Evolutionary conservation across 2,888 invertebrate genomes (phyloP), one percentile per base, ranked within the genome.

Genomic region (Agrochola litura): DNA sequence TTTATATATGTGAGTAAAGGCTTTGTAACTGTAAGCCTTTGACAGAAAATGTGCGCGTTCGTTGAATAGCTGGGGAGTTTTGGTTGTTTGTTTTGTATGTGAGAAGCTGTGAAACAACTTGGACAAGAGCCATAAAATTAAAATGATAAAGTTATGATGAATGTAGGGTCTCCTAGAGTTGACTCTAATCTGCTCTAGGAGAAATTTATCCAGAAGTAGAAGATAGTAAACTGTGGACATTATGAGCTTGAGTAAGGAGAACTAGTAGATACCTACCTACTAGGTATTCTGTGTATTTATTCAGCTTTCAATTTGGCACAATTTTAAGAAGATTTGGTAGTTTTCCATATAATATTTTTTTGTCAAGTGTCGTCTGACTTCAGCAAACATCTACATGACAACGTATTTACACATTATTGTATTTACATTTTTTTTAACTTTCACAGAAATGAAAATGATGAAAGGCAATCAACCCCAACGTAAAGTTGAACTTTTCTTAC

Each of bases 1-100:
- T 84, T 83, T 88, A 86, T 75, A 73, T 75, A 81, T 76, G 74
- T 77, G 58, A 25, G 72, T 74, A 43, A 64, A 66, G 70, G 58
- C 66, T 73, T 81, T 79, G 60, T 84, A 67, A 72, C 76, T 75
- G 73, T 67, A 54, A 75, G 73, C 52, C 65, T 78, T 78, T 79
- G 71, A 85, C 68, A 54, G 37, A 69, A 65, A 67, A 81, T 46
- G 83, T 77, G 49, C 41, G 64, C 56, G 46, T 81, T 69, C 49
- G n/a, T 73, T 68, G 66, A 73, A 78, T 79, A 69, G 60, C 60
- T 68, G 56, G 65, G 14, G 1, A 67, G 6, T 6, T 74, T 58
- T 46, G 16, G n/a, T 0, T 66, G 16, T 69, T 54, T 68, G 19
- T 74, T 63, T 58, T 49, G 4, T 46, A 6, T 14, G 49, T 37